Evolutionary conservation across 2,797 vertebrate genomes (phyloP).

Genomic region (Hylomyscus alleni): DNA sequence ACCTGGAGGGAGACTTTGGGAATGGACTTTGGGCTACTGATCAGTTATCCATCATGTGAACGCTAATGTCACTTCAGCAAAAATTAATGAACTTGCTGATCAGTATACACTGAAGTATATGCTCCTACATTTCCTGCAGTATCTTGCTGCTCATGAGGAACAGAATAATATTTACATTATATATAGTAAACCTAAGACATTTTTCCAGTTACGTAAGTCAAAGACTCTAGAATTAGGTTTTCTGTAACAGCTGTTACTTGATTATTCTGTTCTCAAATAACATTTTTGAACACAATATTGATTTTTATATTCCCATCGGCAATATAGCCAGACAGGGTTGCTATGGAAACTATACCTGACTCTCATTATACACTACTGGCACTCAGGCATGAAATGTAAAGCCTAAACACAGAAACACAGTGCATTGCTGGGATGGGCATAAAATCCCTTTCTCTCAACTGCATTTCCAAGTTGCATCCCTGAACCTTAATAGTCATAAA

Average conservation of each 20-base stretch:
- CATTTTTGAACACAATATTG: constrained; percentile 46
- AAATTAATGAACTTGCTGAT: constrained; percentile 8
- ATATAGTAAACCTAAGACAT: constrained; percentile 29
- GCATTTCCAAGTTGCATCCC: constrained; percentile 63
- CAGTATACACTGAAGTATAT: neutral
- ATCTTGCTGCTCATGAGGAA: constrained; percentile 28
- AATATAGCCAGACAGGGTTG: constrained; percentile 52
- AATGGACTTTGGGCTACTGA: constrained; percentile 33
- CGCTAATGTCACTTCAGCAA: constrained; percentile 20
- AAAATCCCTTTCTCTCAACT: constrained; percentile 68
- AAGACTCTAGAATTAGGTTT: constrained; percentile 30
- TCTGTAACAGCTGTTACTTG: constrained; percentile 54
- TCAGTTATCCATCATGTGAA: neutral
- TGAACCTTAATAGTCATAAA: constrained; percentile 74
- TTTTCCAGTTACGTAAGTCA: constrained; percentile 14
- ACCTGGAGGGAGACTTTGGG: neutral
- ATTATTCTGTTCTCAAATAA: constrained; percentile 48
- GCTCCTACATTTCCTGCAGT: neutral
- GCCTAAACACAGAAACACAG: constrained; percentile 31
- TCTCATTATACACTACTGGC: neutral
- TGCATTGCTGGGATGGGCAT: neutral
- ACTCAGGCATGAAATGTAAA: constrained; percentile 53
- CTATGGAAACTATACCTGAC: constrained; percentile 63
- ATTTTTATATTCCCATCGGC: constrained; percentile 55
- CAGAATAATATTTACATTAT: constrained; percentile 46